Evolutionary conservation across 2,888 invertebrate species (phyloP).

Genomic region (Drosophila aldrichi): DNA sequence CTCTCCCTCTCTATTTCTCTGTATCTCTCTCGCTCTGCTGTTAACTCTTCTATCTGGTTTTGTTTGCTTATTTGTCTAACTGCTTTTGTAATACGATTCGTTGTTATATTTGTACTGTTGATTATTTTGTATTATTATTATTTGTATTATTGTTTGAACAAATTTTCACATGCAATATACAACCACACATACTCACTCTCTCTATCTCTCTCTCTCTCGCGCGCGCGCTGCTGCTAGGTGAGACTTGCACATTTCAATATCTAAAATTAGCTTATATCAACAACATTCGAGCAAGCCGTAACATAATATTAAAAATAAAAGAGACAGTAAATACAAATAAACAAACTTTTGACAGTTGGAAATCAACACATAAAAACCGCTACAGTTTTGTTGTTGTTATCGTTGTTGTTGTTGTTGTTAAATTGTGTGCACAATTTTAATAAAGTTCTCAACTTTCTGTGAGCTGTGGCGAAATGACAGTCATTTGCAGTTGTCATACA

Average conservation of each 20-base stretch:
- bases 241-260: conserved; percentile 17
- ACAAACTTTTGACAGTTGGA: conserved; percentile 72
- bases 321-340: conserved; percentile 49
- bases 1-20: background rate
- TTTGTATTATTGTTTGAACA: conserved; percentile 65
- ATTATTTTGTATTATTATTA: conserved; percentile 74
- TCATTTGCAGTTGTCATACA: conserved; percentile 45
- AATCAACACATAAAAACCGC: conserved; percentile 48
- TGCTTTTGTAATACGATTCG: conserved; percentile 76
- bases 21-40: conserved; percentile 1
- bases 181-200: background rate
- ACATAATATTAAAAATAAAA: conserved; percentile 23
- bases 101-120: conserved; percentile 70
- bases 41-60: conserved; percentile 27
- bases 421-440: conserved; percentile 70
- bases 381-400: conserved; percentile 18
- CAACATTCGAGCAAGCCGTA: conserved; percentile 37
- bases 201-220: background rate
- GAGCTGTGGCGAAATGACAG: conserved; percentile 49
- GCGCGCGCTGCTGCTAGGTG: background rate
- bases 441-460: conserved; percentile 65
- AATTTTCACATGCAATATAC: conserved; percentile 75
- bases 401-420: conserved; percentile 23
- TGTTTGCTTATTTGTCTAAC: conserved; percentile 73
- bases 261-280: conserved; percentile 67